Evolutionary conservation across 2,888 invertebrate species (phyloP).

Genomic region (Hypena proboscidalis): DNA sequence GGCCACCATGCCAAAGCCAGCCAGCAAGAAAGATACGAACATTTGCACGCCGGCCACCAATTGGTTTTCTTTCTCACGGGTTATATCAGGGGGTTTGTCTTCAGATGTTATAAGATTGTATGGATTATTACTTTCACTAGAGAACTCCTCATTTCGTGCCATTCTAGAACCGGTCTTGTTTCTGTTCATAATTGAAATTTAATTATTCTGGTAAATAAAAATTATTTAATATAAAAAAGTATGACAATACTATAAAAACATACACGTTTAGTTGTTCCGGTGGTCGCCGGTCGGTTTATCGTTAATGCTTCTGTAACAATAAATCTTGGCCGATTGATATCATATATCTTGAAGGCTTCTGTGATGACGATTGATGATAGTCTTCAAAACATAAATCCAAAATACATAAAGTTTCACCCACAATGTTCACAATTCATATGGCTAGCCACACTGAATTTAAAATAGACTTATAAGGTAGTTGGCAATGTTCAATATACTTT

Average conservation of each 20-base stretch:
- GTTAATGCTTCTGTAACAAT: no score
- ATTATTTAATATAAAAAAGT: conserved; percentile 25
- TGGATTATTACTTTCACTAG: conserved; percentile 56
- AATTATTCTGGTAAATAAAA: conserved; percentile 28
- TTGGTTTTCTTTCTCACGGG: conserved; percentile 82
- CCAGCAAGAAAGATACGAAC: conserved; percentile 93
- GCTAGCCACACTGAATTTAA: no score
- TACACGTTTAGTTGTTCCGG: conserved; percentile 17
- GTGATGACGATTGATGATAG: no score
- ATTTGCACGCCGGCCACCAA: conserved; percentile 92
- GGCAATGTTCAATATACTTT: no score
- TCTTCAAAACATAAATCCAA: no score
- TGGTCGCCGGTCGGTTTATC: no score
- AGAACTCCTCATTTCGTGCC: conserved; percentile 56
- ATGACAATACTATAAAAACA: conserved; percentile 20
- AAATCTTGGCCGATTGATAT: no score
- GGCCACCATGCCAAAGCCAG: conserved; percentile 96
- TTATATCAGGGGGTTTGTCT: conserved; percentile 73
- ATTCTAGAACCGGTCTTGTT: conserved; percentile 74
- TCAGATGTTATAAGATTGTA: conserved; percentile 65
- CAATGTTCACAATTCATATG: no score
- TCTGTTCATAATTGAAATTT: conserved; percentile 73
- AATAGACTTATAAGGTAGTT: no score
- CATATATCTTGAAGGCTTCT: no score
- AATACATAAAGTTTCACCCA: no score